Evolutionary conservation across 2,113 vertebrate species (phyloP).

Genomic region (Myxocyprinus asiaticus): DNA sequence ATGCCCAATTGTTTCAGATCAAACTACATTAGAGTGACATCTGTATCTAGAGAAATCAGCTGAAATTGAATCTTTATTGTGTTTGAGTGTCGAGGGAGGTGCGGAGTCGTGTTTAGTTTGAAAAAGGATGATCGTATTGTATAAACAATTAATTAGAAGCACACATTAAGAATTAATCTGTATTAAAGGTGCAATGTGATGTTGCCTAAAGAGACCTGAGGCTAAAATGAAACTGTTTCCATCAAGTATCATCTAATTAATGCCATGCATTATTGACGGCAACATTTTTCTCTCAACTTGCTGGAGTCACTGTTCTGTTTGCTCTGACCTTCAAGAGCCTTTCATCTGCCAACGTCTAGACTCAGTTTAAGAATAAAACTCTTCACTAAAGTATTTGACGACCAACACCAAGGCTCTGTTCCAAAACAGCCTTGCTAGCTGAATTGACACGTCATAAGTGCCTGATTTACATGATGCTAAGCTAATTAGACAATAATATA

Average conservation of each 20-base stretch:
- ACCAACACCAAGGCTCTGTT: no score
- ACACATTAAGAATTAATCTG: constrained; percentile 72
- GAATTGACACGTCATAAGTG: no score
- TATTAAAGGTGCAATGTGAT: constrained; percentile 75
- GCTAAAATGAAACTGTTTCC: constrained; percentile 60
- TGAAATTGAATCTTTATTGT: constrained; percentile 27
- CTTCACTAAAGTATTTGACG: no score
- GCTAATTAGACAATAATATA: no score
- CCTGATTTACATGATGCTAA: no score
- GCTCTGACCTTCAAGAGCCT: constrained; percentile 67
- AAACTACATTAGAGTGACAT: neutral
- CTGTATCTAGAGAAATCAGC: constrained; percentile 34
- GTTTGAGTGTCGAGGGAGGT: constrained; percentile 27
- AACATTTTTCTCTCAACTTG: constrained; percentile 66
- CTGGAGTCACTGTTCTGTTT: constrained; percentile 59
- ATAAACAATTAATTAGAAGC: constrained; percentile 72
- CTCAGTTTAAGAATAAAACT: neutral
- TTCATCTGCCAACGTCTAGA: neutral
- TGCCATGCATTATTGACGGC: constrained; percentile 69
- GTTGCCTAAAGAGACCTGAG: constrained; percentile 65
- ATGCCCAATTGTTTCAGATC: constrained; percentile 12
- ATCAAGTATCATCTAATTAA: constrained; percentile 75
- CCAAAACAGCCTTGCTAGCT: no score
- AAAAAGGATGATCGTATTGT: constrained; percentile 70
- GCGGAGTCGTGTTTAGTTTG: constrained; percentile 53